phyloP scores from a whole-genome alignment of 2,888 invertebrate species.

The Lamellibrachia columna region DNA sequence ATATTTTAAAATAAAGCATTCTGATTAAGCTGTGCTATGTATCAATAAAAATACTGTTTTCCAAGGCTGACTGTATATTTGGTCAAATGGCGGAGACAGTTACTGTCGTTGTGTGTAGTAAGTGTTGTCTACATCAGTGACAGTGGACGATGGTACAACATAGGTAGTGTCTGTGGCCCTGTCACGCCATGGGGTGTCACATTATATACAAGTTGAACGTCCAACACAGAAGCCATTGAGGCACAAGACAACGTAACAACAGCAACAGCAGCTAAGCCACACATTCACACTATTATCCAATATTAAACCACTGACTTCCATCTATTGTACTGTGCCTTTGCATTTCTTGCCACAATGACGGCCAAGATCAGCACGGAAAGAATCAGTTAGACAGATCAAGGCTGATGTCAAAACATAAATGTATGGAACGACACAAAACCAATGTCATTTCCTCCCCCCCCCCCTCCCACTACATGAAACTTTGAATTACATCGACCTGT shows the following conservation, averaged over 20 bases:
- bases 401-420: neutral
- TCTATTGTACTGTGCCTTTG: neutral
- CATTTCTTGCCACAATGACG: neutral
- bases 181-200: neutral
- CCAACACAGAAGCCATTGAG: neutral
- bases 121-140: neutral
- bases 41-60: neutral
- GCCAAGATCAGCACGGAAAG: neutral
- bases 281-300: neutral
- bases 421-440: neutral
- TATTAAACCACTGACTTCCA: neutral
- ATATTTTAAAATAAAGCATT: neutral
- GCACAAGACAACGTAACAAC: neutral
- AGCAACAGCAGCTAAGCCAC: neutral
- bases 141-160: neutral
- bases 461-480: neutral
- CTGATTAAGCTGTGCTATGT: neutral
- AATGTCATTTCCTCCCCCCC: neutral
- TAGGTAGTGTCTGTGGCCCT: neutral
- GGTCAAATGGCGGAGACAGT: neutral
- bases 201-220: slow-evolving; percentile 11
- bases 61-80: neutral
- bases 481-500: neutral
- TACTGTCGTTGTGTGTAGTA: too few relatives aligned
- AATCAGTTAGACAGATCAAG: neutral